Evolutionary conservation across 2,888 invertebrate genomes (phyloP).

Genomic region (Mesorhabditis belari): DNA sequence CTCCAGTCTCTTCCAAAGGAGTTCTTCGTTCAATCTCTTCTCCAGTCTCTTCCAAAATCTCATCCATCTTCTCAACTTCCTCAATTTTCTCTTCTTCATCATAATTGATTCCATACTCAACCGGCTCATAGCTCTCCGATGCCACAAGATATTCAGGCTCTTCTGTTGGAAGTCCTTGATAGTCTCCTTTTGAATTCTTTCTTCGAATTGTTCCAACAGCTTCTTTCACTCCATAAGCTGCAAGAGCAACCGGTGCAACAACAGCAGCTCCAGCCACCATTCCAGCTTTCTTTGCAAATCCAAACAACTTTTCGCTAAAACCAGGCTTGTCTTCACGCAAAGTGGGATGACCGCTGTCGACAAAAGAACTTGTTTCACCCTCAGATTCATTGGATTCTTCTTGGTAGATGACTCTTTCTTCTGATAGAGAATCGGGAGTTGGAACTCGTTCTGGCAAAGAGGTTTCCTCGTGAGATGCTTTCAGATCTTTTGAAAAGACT

Average conservation of each 20-base stretch:
- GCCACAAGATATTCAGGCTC: not conserved
- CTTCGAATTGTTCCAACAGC: constrained; percentile 5
- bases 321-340: not conserved
- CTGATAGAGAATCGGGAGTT: not conserved
- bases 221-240: constrained; percentile 4
- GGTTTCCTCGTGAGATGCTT: not conserved
- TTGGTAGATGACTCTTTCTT: not conserved
- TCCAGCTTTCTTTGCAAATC: constrained; percentile 13
- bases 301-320: not conserved
- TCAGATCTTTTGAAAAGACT: not conserved
- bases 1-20: not conserved
- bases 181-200: constrained; percentile 1
- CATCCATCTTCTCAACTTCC: too few relatives aligned
- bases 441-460: not conserved
- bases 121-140: not conserved
- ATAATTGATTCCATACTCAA: too few relatives aligned
- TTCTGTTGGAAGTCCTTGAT: not conserved
- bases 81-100: too few relatives aligned
- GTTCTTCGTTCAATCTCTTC: not conserved
- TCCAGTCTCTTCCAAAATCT: not conserved
- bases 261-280: constrained; percentile 16
- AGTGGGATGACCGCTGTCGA: not conserved
- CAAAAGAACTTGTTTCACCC: not conserved
- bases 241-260: constrained; percentile 8
- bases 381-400: not conserved